Base-by-base conservation (phyloP, 2,888 invertebrate species). In the Pachydiplax longipennis region DNA sequence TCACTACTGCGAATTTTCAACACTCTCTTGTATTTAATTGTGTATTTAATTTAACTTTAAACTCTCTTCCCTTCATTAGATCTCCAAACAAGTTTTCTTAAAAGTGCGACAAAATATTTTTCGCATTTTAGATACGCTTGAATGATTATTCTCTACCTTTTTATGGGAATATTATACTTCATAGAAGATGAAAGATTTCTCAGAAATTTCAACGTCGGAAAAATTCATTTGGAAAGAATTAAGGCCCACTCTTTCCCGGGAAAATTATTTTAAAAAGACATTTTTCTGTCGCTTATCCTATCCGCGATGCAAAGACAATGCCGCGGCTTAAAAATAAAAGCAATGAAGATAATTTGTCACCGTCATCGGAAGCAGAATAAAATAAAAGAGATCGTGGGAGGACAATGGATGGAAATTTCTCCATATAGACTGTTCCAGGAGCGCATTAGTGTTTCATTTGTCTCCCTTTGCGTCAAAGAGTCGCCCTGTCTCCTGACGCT, bases 391-490 rank as follows among this genome's bases (percentile, higher is more conserved):
- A 25, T 65, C 25, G 25, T 18, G 10, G 65, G 65, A 73, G 31
- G 73, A 73, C 73, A 73, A 73, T 73, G 73, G 73, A 73, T 73
- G 73, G 73, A 73, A 73, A 73, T 25, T 73, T 31, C 25, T 73
- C 73, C 73, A 31, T 73, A 73, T 73, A 73, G 73, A 73, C 73
- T 65, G 25, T 65, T 65, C 65, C 73, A 13, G 35, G 31, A 58
- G 83, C 83, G 83, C 83, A 83, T 83, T 83, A 83, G 83, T 13
- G 35, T 31, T 83, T 83, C 83, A 83, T 83, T 83, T 83, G 83
- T 83, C 83, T 83, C 58, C 18, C 15, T 83, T 83, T 58, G 58
- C 35, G 58, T 58, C 83, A 25, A n/a, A 73, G 73, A 73, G 73
- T 73, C 65, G 44, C 48, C 25, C 53, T 48, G 65, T 65, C 53